Base-by-base conservation (phyloP, 2,888 invertebrate genomes). In the Pseudococcus jackbeardsleyi region DNA sequence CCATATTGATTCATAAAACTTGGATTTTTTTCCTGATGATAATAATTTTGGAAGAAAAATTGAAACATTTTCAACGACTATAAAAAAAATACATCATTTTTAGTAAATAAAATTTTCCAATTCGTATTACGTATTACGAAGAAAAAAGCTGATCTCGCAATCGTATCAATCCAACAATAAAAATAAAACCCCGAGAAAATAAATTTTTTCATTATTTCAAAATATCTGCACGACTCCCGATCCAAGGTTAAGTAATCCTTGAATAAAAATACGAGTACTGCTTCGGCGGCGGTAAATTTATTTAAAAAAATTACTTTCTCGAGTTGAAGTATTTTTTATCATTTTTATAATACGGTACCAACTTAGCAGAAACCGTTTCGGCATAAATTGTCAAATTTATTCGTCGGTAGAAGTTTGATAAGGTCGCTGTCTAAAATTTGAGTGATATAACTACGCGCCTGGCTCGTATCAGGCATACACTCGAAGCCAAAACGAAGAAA, bases 371-470 rank as follows among this genome's bases (percentile, higher is more conserved):
- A 64, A 64, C 22, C 9, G 22, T 64, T 59, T 64, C 64, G 19
- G 64, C 64, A 22, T 72, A 33, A 72, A 72, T 72, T 72, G 72
- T 72, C 33, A 72, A 72, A 72, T 72, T 72, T 72, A 72, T 72
- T 72, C 33, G 72, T 72, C 72, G 72, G 72, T 72, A 19, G 12
- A 33, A 72, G 72, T 26, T 72, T 72, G 26, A 33, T 33, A 33
- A 72, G 33, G 72, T 26, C 17, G 72, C 33, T 72, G 72, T 72
- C 72, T 72, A 17, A 72, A 72, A 72, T 72, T 72, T 72, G 72
- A 72, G 72, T 72, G 33, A 72, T 72, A 33, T 72, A 33, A 15
- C 54, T 17, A 54, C n/a, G 54, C 54, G n/a, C n/a, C n/a, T 0
- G 17, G 50, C 50, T 50, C 50, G 12, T 50, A 50, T 50, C 50